These are phyloP conservation scores for Sebastes hopkinsi DNA, from an alignment of 2,797 vertebrate genomes.

Conservation along the genomic window DNA sequence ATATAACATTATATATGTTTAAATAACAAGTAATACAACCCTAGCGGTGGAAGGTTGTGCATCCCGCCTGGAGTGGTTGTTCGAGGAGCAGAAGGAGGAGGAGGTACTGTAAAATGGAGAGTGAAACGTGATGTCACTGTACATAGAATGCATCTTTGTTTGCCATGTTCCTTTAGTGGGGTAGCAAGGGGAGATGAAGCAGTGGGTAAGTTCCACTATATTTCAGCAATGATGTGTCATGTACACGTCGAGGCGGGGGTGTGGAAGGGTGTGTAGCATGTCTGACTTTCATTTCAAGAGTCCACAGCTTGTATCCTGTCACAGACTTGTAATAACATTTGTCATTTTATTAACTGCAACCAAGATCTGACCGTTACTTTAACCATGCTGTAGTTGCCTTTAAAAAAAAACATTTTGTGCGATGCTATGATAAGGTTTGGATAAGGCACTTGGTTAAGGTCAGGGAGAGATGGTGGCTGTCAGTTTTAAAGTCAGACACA, in stretches of 20 bases:
- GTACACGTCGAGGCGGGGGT: neutral
- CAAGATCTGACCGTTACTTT: neutral
- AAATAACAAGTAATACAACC: neutral
- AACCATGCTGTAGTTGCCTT: neutral
- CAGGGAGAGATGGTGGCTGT: too few species aligned
- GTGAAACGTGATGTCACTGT: neutral
- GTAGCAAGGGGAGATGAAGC: neutral
- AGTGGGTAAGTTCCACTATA: neutral
- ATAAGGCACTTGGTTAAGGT: too few species aligned
- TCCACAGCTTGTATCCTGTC: neutral
- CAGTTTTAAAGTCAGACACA: too few species aligned
- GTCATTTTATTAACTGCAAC: neutral
- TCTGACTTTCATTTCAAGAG: neutral
- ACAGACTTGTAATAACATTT: neutral
- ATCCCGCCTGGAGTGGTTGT: neutral
- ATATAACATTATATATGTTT: neutral
- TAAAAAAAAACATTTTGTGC: too few species aligned
- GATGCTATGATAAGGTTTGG: too few species aligned
- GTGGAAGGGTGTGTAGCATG: neutral
- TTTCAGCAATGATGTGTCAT: neutral
- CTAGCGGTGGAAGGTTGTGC: rapidly evolving
- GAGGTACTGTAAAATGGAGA: neutral
- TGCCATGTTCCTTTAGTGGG: neutral
- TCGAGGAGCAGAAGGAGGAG: neutral
- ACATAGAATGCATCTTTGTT: neutral